Percentiles rank a stretch among this genome's conserved stretches.
Conservation (phyloP, 2,888 invertebrate genomes). For the Parochlus steinenii region DNA sequence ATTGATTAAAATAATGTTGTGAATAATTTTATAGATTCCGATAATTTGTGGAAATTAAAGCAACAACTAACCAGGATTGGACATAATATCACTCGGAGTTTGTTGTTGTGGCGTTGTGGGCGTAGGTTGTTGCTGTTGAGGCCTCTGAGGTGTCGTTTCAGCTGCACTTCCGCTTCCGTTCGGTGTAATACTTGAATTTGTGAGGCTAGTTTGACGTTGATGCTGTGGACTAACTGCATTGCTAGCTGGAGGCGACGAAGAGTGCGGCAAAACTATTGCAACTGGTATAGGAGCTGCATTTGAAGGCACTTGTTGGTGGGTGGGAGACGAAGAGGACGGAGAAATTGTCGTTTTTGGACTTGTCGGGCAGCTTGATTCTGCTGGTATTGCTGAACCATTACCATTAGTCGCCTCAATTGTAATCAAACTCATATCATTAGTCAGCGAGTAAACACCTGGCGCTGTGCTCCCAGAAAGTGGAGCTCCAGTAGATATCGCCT, state of each 20-base stretch:
- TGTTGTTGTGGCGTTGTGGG: conserved; percentile 12
- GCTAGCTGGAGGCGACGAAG: conserved; percentile 9
- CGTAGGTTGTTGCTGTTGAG: too few species aligned
- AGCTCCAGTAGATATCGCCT: not conserved
- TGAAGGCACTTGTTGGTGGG: conserved; percentile 8
- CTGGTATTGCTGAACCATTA: not conserved
- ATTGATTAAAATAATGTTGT: not conserved
- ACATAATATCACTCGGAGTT: conserved; percentile 15
- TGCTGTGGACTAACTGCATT: conserved; percentile 12
- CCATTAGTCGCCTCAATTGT: not conserved
- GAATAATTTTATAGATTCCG: too few species aligned
- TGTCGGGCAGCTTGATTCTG: not conserved
- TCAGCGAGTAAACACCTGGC: conserved; percentile 3
- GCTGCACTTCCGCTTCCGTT: not conserved
- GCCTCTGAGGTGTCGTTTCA: not conserved
- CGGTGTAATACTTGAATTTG: not conserved
- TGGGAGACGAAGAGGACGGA: conserved; percentile 11
- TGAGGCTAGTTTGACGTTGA: conserved; percentile 1
- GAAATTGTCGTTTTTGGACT: conserved; percentile 7
- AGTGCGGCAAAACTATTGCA: too few species aligned
- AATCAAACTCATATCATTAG: conserved; percentile 5
- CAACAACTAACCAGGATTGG: too few species aligned
- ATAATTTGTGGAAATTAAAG: too few species aligned
- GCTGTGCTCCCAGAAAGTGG: not conserved
- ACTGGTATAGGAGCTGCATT: too few species aligned